These are phyloP conservation scores for Eulemur macaco DNA, from an alignment of 2,113 vertebrate genomes.

Conservation along the genomic window DNA sequence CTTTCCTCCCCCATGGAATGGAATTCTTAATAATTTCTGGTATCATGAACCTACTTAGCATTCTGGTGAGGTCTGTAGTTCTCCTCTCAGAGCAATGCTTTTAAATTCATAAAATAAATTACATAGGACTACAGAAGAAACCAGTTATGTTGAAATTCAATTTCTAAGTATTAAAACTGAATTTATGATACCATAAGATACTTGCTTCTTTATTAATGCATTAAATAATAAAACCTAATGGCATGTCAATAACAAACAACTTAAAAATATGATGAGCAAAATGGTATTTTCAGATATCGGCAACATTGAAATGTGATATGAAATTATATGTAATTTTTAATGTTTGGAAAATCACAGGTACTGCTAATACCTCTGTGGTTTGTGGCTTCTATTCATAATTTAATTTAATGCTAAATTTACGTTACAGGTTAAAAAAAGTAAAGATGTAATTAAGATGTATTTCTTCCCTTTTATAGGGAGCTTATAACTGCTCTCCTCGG, in stretches of 20 bases:
- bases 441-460: background rate
- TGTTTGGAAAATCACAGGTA: background rate
- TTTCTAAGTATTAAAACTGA: constrained; percentile 5
- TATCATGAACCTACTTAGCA: background rate
- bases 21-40: background rate
- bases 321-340: background rate
- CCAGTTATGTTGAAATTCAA: background rate
- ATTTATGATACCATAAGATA: background rate
- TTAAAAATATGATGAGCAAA: background rate
- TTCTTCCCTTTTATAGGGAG: background rate
- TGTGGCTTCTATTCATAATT: background rate
- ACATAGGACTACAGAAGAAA: background rate
- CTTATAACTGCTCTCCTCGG: background rate
- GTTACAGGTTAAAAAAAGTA: background rate
- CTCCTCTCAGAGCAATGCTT: background rate
- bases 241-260: background rate
- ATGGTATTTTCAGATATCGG: background rate
- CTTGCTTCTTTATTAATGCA: background rate
- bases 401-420: background rate
- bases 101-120: constrained; percentile 4
- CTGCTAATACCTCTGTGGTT: background rate
- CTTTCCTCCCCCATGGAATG: background rate
- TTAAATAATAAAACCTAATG: constrained; percentile 9
- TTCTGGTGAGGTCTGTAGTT: background rate
- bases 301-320: background rate